A percentile compares a stretch with the other conserved stretches of the same genome.
Evolutionary conservation across 1,140 invertebrate genomes (phyloP).

Genomic region (Aleiodes sp.): DNA sequence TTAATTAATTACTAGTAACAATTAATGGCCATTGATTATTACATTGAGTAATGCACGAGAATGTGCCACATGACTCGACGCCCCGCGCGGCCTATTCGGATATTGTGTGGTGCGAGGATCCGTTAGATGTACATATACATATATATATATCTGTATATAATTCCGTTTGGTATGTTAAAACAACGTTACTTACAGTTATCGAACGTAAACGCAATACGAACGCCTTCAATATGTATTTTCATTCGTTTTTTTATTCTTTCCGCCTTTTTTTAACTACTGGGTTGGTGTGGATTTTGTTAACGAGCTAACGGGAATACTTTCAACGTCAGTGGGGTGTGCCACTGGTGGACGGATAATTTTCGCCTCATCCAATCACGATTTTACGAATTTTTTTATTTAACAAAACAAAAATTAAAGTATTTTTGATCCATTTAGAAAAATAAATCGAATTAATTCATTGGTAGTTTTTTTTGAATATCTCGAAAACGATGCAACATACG

Average conservation of each 20-base stretch:
- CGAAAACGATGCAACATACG: too few relatives aligned
- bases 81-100: constrained; percentile 24
- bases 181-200: constrained; percentile 37
- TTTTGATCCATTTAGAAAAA: too few relatives aligned
- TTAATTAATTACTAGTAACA: constrained; percentile 49
- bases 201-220: constrained; percentile 28
- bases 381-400: neutral
- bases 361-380: neutral
- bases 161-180: constrained; percentile 41
- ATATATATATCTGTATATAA: constrained; percentile 31
- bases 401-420: too few relatives aligned
- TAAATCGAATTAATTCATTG: too few relatives aligned
- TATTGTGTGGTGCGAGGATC: constrained; percentile 34
- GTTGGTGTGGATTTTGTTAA: constrained; percentile 23
- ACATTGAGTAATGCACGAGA: constrained; percentile 54
- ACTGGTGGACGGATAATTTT: constrained; percentile 34
- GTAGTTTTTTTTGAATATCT: too few relatives aligned
- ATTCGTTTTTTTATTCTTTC: constrained; percentile 8
- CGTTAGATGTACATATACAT: constrained; percentile 32
- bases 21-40: constrained; percentile 61
- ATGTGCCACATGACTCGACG: constrained; percentile 41
- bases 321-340: constrained; percentile 16
- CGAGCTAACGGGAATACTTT: constrained; percentile 37
- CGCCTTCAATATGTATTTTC: constrained; percentile 20
- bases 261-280: neutral